Conservation (phyloP, 1,140 invertebrate genomes). For the Sycophila sp. region DNA sequence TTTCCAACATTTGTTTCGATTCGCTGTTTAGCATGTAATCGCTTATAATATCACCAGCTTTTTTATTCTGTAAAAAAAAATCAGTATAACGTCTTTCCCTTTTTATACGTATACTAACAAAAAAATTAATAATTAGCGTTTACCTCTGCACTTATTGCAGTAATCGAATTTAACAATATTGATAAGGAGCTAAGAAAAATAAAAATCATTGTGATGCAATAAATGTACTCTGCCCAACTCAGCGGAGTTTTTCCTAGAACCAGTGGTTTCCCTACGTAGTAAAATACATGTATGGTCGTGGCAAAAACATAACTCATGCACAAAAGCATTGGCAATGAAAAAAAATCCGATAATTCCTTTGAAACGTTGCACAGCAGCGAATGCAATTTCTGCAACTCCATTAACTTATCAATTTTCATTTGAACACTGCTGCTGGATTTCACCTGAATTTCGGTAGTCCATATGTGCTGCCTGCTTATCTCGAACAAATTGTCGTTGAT, state of each 20-base stretch:
- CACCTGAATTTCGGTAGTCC: neutral
- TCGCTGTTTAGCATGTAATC: neutral
- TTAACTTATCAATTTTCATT: neutral
- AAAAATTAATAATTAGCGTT: neutral
- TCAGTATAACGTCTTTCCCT: neutral
- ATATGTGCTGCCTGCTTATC: neutral
- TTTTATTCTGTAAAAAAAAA: neutral
- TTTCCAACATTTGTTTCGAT: too few species aligned
- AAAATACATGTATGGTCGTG: neutral
- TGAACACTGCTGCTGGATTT: too few species aligned
- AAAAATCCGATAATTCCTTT: neutral
- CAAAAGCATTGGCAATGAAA: neutral
- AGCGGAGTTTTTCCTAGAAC: neutral
- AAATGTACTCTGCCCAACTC: neutral
- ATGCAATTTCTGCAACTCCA: neutral
- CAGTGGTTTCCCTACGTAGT: neutral
- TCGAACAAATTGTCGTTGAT: neutral
- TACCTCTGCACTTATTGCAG: neutral
- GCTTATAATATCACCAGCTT: neutral
- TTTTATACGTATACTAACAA: too few species aligned
- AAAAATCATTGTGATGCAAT: neutral
- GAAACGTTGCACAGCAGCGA: neutral
- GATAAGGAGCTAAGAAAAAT: neutral
- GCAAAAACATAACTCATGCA: neutral
- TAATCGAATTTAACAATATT: neutral